phyloP scores from a whole-genome alignment of 2,113 vertebrate genomes.

The Petrocephalus zakoni region DNA sequence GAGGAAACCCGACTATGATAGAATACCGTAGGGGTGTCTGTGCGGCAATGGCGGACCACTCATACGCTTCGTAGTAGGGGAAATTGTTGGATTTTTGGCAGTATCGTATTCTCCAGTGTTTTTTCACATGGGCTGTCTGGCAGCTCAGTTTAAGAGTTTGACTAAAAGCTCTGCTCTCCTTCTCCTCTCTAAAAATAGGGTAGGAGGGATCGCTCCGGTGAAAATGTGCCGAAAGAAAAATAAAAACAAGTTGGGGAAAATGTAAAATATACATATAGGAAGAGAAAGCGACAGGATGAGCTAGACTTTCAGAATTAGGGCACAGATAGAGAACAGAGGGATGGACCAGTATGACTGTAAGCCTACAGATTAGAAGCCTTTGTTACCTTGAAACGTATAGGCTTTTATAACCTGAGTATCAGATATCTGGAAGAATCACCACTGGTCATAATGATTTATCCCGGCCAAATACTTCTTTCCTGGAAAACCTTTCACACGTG shows the following conservation, averaged over 20 bases:
- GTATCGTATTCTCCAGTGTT: conserved; percentile 20
- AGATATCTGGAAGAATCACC: conserved; percentile 11
- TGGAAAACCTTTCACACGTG: background rate
- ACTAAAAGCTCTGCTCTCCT: conserved; percentile 12
- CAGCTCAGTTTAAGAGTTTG: conserved; percentile 21
- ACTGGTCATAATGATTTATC: background rate
- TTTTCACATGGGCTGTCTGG: conserved; percentile 24
- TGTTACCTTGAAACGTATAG: background rate
- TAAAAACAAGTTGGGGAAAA: conserved; percentile 11
- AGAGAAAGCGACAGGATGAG: background rate
- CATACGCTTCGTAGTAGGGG: background rate
- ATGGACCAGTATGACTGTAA: background rate
- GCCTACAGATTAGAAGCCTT: background rate
- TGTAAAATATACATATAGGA: background rate
- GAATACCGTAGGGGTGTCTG: conserved; percentile 20
- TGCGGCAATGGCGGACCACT: conserved; percentile 5
- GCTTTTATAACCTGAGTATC: background rate
- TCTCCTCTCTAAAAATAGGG: conserved; percentile 18
- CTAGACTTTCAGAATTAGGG: background rate
- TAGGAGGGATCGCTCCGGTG: background rate
- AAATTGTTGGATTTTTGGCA: conserved; percentile 23
- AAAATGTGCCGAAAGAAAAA: conserved; percentile 3
- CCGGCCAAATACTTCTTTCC: background rate
- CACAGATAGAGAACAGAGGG: background rate
- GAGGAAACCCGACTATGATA: conserved; percentile 23